A percentile compares a stretch with the other conserved stretches of the same genome.
These are phyloP conservation scores for Hemicentrotus pulcherrimus DNA, from an alignment of 35 echinoderm and acorn worm genomes.

Conservation along the genomic window DNA sequence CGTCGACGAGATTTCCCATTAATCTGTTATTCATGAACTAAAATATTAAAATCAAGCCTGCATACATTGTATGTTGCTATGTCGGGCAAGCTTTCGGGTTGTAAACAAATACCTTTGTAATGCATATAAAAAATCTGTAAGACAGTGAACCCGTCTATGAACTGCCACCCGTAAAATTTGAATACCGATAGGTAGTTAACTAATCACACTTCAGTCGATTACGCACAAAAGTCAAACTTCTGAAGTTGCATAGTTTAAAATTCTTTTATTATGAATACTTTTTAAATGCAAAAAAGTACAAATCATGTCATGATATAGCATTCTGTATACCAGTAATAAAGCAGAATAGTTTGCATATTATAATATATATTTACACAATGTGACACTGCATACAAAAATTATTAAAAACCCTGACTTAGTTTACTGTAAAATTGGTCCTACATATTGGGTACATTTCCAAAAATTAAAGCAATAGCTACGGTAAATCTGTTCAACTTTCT, in stretches of 20 bases:
- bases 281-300: conserved; percentile 18
- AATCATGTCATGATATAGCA: conserved; percentile 4
- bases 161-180: not conserved
- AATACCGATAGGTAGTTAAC: no score
- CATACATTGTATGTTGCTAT: no score
- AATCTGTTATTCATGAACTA: no score
- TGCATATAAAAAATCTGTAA: no score
- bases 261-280: conserved; percentile 20
- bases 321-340: not conserved
- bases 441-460: no score
- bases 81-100: no score
- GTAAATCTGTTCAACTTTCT: no score
- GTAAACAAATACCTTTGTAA: no score
- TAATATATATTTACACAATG: conserved; percentile 5
- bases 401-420: not conserved
- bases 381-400: not conserved
- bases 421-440: no score
- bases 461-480: no score
- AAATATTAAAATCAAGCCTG: no score
- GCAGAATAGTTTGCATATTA: not conserved
- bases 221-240: not conserved
- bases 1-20: no score
- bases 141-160: not conserved
- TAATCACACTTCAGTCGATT: not conserved
- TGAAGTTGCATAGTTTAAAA: not conserved